Evolutionary conservation across 2,888 invertebrate species (phyloP).

Genomic region (Phengaris alcon): DNA sequence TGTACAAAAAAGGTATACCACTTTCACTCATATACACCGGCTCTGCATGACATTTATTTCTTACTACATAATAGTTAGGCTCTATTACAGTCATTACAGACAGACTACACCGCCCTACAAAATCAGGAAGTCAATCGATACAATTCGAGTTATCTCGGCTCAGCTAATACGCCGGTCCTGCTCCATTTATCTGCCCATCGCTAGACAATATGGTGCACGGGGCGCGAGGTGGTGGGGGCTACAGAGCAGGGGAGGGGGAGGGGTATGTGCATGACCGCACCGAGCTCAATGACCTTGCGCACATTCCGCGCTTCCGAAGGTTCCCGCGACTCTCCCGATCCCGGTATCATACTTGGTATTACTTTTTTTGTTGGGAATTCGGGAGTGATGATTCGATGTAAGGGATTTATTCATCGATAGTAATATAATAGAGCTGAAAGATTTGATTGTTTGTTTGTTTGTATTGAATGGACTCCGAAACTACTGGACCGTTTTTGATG

Average conservation of each 20-base stretch:
- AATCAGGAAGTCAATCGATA: constrained; percentile 15
- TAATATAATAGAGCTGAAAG: no score
- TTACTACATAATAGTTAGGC: no score
- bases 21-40: no score
- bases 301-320: constrained; percentile 68
- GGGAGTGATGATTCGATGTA: not conserved
- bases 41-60: not conserved
- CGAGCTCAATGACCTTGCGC: constrained; percentile 79
- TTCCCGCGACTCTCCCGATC: constrained; percentile 64
- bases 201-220: constrained; percentile 68
- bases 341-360: constrained; percentile 48
- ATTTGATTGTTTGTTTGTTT: no score
- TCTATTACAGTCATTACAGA: not conserved
- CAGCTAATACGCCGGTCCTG: constrained; percentile 20
- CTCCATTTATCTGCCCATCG: constrained; percentile 53
- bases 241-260: constrained; percentile 43
- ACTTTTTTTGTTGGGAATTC: constrained; percentile 11
- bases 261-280: constrained; percentile 76
- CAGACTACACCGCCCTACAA: not conserved
- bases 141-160: constrained; percentile 18
- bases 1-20: no score
- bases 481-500: no score
- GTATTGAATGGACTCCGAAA: no score
- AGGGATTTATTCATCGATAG: no score
- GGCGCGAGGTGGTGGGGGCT: constrained; percentile 37